Evolutionary conservation across 1,140 invertebrate species (phyloP).

Genomic region (Calosoma granatense): DNA sequence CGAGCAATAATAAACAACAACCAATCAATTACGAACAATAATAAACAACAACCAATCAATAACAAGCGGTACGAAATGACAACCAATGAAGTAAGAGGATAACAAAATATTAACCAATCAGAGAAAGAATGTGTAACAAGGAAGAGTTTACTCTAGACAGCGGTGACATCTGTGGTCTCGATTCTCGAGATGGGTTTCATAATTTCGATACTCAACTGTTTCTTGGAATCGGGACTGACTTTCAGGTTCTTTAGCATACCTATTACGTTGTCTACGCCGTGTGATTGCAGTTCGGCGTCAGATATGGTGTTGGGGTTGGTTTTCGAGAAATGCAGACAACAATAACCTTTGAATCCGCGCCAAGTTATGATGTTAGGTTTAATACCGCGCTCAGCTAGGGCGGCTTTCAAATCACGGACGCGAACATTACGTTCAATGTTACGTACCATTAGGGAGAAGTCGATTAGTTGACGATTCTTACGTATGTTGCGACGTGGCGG

Average conservation of each 20-base stretch:
- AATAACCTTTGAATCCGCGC: constrained; percentile 51
- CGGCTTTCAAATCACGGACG: constrained; percentile 53
- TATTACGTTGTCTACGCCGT: constrained; percentile 43
- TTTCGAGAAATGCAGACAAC: constrained; percentile 55
- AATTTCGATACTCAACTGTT: constrained; percentile 34
- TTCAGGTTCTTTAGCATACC: constrained; percentile 41
- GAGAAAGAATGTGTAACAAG: too few species aligned
- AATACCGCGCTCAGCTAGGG: constrained; percentile 48
- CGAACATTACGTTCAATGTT: constrained; percentile 50
- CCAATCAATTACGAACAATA: too few species aligned
- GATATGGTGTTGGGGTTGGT: constrained; percentile 25
- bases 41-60: too few species aligned
- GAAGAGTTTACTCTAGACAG: constrained; percentile 37
- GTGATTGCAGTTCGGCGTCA: constrained; percentile 31
- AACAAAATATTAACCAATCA: too few species aligned
- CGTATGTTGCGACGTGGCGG: constrained; percentile 17
- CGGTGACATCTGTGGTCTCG: constrained; percentile 38
- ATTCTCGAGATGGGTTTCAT: constrained; percentile 39
- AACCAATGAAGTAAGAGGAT: too few species aligned
- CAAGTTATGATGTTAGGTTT: constrained; percentile 55
- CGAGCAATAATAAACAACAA: too few species aligned
- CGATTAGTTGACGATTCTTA: constrained; percentile 27
- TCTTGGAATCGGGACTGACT: constrained; percentile 28
- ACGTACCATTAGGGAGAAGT: constrained; percentile 48
- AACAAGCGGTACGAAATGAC: too few species aligned